Conservation (phyloP, 2,888 invertebrate species). For the Thera britannica region DNA sequence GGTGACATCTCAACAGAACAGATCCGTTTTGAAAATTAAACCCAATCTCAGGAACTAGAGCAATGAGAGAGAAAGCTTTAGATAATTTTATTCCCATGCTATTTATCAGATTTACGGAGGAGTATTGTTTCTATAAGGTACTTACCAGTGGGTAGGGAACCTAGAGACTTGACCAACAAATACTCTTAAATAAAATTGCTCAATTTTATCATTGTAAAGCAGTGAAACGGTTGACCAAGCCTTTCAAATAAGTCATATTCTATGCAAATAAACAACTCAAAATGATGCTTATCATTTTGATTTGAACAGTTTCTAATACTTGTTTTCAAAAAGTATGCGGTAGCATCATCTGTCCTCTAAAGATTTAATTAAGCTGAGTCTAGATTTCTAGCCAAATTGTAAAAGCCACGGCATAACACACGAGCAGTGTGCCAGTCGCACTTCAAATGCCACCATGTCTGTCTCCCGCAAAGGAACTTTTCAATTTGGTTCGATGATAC, state of each 20-base stretch:
- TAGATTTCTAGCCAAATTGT: conserved; percentile 19
- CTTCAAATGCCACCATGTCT: neutral
- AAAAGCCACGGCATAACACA: neutral
- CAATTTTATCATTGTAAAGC: conserved; percentile 13
- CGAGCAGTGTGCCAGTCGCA: neutral
- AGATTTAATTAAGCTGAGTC: conserved; percentile 6
- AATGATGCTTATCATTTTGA: conserved; percentile 27
- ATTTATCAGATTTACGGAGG: neutral
- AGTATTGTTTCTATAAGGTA: neutral
- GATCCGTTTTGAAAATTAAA: conserved; percentile 5
- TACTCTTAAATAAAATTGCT: conserved; percentile 18
- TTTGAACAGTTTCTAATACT: conserved; percentile 17
- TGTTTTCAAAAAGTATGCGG: conserved; percentile 11
- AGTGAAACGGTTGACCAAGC: conserved; percentile 51
- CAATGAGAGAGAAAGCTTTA: conserved; percentile 1
- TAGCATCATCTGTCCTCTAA: conserved; percentile 18
- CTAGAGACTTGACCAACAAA: neutral
- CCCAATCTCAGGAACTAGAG: neutral
- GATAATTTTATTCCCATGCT: conserved; percentile 2
- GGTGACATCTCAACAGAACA: conserved; percentile 11
- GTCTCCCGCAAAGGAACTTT: neutral
- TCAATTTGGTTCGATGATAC: conserved; percentile 22
- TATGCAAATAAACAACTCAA: conserved; percentile 32
- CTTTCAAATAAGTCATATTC: conserved; percentile 47
- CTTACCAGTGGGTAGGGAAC: neutral